Conservation (phyloP, 2,113 vertebrate species). For the Scalopus aquaticus region DNA sequence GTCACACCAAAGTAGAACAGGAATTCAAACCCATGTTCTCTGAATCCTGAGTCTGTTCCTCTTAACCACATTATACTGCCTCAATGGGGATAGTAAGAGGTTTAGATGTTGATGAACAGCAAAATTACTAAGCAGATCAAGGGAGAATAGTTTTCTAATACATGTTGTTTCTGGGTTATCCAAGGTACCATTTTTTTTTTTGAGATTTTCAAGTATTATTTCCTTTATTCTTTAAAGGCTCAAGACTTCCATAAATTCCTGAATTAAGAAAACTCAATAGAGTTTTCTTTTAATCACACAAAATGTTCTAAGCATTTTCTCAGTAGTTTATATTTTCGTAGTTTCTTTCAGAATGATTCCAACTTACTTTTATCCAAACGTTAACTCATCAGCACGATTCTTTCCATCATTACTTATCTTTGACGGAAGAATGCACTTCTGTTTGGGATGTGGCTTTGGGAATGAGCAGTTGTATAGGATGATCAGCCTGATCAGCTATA, state of each 20-base stretch:
- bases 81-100: not conserved
- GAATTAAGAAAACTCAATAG: not conserved
- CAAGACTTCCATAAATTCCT: constrained; percentile 28
- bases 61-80: not conserved
- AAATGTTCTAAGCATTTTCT: not conserved
- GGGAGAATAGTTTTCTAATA: not conserved
- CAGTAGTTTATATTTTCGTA: not conserved
- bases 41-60: not conserved
- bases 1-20: not conserved
- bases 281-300: constrained; percentile 39
- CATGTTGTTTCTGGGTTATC: constrained; percentile 24
- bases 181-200: not conserved
- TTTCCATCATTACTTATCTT: constrained; percentile 16
- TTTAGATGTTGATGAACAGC: not conserved
- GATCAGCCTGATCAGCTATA: not conserved
- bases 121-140: not conserved
- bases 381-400: not conserved
- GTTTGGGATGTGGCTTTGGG: constrained; percentile 3
- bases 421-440: not conserved
- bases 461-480: not conserved
- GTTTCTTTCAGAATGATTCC: constrained; percentile 11
- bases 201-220: not conserved
- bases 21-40: not conserved
- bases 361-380: constrained; percentile 16
- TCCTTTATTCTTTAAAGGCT: constrained; percentile 22